Percentiles rank a stretch among this genome's conserved stretches.
phyloP scores from a whole-genome alignment of 2,888 invertebrate genomes.

The Ophion ellenae region DNA sequence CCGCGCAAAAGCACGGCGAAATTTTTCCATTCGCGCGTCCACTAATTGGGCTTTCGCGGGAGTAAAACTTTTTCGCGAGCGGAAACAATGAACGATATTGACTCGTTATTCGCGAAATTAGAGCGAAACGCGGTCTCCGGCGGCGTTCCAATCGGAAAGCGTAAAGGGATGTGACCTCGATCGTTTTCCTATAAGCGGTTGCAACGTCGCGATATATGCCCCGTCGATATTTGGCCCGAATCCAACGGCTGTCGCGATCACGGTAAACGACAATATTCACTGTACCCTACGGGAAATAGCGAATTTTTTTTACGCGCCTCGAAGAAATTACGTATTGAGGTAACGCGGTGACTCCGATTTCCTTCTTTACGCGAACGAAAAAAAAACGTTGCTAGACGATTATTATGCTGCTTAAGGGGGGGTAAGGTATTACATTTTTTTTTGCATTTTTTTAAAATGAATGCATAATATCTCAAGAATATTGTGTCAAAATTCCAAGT shows the following conservation, averaged over 20 bases:
- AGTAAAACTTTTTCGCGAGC: not conserved
- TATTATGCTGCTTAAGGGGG: not conserved
- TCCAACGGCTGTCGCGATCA: slow-evolving; percentile 35
- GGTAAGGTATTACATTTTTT: no score
- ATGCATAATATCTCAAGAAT: no score
- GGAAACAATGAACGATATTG: not conserved
- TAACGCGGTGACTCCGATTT: not conserved
- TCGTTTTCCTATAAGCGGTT: slow-evolving; percentile 51
- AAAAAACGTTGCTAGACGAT: not conserved
- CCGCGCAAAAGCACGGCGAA: no score
- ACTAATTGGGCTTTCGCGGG: not conserved
- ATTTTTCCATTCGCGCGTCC: no score
- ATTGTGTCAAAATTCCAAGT: no score
- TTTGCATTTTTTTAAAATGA: no score
- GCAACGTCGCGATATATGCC: slow-evolving; percentile 31
- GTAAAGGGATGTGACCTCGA: slow-evolving; percentile 30
- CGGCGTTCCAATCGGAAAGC: slow-evolving; percentile 45
- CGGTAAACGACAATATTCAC: slow-evolving; percentile 44
- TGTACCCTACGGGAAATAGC: slow-evolving; percentile 27
- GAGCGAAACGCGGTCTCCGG: slow-evolving; percentile 14
- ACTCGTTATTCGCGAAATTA: not conserved
- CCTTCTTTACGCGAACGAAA: not conserved
- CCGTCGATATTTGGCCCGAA: slow-evolving; percentile 52
- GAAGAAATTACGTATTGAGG: slow-evolving; percentile 1
- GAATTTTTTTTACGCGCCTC: not conserved